Evolutionary conservation across 2,797 vertebrate genomes (phyloP).

Genomic region (Nasua narica): DNA sequence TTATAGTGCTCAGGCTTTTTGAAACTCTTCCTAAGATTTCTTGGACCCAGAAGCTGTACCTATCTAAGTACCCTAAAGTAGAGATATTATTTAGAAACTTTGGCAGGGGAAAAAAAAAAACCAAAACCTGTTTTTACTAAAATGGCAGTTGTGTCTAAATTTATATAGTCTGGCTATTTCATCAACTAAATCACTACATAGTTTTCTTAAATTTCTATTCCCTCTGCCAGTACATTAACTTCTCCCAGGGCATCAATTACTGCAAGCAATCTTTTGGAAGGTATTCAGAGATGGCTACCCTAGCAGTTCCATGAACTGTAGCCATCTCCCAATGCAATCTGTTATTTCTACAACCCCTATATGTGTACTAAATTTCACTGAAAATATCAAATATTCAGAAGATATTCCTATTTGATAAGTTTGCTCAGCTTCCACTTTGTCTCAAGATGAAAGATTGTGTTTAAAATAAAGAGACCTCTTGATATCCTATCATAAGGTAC

Average conservation of each 20-base stretch:
- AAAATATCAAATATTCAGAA: constrained; percentile 52
- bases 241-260: constrained; percentile 54
- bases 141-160: constrained; percentile 63
- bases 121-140: constrained; percentile 30
- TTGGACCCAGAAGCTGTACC: constrained; percentile 45
- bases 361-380: constrained; percentile 4
- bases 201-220: constrained; percentile 54
- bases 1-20: constrained; percentile 50
- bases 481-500: background rate
- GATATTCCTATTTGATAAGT: background rate
- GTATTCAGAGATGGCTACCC: constrained; percentile 26
- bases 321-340: constrained; percentile 18
- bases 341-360: constrained; percentile 13
- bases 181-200: constrained; percentile 27
- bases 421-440: constrained; percentile 48
- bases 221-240: constrained; percentile 44
- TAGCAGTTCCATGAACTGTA: constrained; percentile 46
- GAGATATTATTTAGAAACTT: constrained; percentile 63
- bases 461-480: constrained; percentile 24
- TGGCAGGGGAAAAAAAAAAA: background rate
- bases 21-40: constrained; percentile 65
- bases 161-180: constrained; percentile 55
- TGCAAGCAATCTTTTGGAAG: constrained; percentile 52
- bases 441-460: constrained; percentile 26
- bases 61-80: constrained; percentile 46